A percentile compares a stretch with the other conserved stretches of the same genome.
Conservation (phyloP, 1,140 invertebrate genomes). For the Hypsibius dujardini region DNA sequence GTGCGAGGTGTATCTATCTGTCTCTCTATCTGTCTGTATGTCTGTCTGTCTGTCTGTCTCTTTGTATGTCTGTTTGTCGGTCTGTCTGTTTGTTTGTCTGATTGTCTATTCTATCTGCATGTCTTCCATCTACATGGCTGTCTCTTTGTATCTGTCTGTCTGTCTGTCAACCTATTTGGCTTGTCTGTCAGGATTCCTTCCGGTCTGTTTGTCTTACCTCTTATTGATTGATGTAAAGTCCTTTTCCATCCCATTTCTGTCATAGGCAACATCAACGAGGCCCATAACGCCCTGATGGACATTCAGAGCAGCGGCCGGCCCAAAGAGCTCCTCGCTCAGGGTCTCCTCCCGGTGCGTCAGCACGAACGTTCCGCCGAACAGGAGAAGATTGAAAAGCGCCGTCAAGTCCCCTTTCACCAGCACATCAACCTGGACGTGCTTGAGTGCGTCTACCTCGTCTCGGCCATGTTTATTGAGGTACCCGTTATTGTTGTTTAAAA, state of each 20-base stretch:
- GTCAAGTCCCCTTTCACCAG: conserved; percentile 99
- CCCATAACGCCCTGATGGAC: conserved; percentile 89
- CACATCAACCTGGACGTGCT: conserved; percentile 96
- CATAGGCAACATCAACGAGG: conserved; percentile 66
- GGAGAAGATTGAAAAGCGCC: conserved; percentile 92
- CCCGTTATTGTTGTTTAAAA: no score
- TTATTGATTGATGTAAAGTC: not conserved
- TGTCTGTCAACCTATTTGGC: not conserved
- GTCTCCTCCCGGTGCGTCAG: conserved; percentile 52
- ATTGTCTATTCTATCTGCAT: no score
- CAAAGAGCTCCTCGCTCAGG: conserved; percentile 89
- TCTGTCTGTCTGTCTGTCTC: no score
- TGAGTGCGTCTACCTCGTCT: conserved; percentile 95
- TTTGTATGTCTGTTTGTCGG: no score
- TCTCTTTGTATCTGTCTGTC: no score
- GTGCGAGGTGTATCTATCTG: not conserved
- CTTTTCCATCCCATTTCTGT: not conserved
- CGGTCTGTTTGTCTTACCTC: not conserved
- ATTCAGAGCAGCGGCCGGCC: conserved; percentile 93
- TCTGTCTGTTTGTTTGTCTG: no score
- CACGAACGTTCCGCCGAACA: conserved; percentile 90
- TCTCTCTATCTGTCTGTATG: no score
- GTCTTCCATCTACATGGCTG: no score
- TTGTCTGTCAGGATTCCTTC: not conserved
- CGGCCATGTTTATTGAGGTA: conserved; percentile 96